A percentile compares a stretch with the other conserved stretches of the same genome.
Conservation (phyloP, 2,797 vertebrate species). For the Scolopax rusticola region DNA sequence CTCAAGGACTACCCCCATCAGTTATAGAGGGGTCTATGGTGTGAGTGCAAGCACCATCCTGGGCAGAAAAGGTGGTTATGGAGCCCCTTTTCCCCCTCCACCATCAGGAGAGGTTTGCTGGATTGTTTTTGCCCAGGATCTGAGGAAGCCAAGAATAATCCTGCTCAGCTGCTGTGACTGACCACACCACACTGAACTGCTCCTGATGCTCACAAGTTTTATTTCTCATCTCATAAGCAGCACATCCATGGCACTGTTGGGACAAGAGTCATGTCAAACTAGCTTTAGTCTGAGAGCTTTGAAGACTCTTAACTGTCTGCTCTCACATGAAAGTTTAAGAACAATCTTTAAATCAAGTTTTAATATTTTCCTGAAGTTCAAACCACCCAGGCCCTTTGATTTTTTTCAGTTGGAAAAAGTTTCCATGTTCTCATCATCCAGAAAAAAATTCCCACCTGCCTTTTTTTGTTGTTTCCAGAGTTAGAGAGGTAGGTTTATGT, state of each 20-base stretch:
- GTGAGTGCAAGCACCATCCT: not conserved
- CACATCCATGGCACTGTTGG: not conserved
- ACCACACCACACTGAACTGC: not conserved
- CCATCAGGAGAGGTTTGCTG: not conserved
- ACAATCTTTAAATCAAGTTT: not conserved
- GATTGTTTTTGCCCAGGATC: not conserved
- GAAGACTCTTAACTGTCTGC: not conserved
- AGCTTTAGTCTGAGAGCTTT: not conserved
- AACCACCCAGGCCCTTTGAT: not conserved
- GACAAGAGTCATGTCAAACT: not conserved
- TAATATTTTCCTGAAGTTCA: not conserved
- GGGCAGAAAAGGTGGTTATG: not conserved
- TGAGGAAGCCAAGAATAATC: not conserved
- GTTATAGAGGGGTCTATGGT: not conserved
- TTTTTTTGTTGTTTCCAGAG: not conserved
- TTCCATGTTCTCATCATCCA: not conserved
- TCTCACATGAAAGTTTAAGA: not conserved
- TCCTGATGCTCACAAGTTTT: not conserved
- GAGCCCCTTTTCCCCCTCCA: not conserved
- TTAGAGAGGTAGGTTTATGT: not conserved
- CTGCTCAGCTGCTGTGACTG: not conserved
- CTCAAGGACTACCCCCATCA: not conserved
- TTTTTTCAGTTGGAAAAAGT: not conserved
- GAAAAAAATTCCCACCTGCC: not conserved
- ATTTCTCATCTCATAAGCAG: not conserved